phyloP scores from a whole-genome alignment of 2,888 invertebrate species.

The Temnothorax rugatulus region DNA sequence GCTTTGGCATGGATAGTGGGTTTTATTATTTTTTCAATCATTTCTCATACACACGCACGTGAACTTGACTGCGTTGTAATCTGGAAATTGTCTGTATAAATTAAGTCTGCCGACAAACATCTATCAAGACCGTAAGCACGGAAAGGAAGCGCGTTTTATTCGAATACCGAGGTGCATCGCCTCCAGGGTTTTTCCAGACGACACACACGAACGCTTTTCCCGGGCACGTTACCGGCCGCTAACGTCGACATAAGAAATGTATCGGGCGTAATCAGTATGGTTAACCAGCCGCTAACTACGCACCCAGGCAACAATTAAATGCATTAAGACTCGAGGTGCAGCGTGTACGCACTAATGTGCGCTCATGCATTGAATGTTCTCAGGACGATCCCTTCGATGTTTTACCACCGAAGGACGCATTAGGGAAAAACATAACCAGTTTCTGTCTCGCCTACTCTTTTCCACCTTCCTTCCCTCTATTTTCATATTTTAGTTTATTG shows the following conservation, averaged over 20 bases:
- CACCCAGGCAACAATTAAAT: constrained; percentile 83
- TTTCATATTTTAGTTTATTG: constrained; percentile 27
- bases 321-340: constrained; percentile 74
- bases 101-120: constrained; percentile 68
- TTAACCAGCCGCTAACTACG: constrained; percentile 84
- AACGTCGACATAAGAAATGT: constrained; percentile 78
- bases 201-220: constrained; percentile 74
- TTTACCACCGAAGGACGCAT: constrained; percentile 21
- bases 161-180: constrained; percentile 59
- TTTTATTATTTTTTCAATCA: constrained; percentile 49
- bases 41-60: constrained; percentile 7
- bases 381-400: constrained; percentile 70
- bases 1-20: constrained; percentile 1
- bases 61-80: constrained; percentile 40
- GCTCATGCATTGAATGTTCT: constrained; percentile 83
- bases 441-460: neutral
- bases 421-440: constrained; percentile 33
- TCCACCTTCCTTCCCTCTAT: neutral
- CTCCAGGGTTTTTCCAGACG: constrained; percentile 69
- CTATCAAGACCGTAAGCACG: constrained; percentile 69
- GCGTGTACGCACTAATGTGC: constrained; percentile 82
- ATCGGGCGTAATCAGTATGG: constrained; percentile 83
- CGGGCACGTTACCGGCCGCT: constrained; percentile 64
- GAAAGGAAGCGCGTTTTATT: constrained; percentile 67
- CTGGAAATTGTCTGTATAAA: constrained; percentile 66